Evolutionary conservation across 2,797 vertebrate species (phyloP).

Genomic region (Bothrops alternatus): DNA sequence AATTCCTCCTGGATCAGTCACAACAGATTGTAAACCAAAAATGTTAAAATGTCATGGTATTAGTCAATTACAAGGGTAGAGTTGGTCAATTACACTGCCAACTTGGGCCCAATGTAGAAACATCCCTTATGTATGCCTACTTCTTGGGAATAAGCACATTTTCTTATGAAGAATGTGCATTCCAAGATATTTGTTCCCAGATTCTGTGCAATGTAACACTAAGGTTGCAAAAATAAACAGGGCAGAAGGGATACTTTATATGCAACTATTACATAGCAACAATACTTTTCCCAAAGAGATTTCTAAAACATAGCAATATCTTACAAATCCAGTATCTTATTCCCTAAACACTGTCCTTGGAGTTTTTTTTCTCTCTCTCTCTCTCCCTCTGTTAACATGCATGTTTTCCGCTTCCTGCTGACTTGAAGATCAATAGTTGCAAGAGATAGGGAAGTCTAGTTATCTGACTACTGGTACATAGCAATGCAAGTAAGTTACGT

Average conservation of each 20-base stretch:
- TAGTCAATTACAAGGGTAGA: not conserved
- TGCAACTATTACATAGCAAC: not conserved
- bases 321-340: not conserved
- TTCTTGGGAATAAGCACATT: not conserved
- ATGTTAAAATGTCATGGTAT: not conserved
- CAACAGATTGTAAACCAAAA: not conserved
- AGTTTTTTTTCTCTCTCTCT: not conserved
- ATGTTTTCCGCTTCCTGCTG: not conserved
- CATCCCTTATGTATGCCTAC: not conserved
- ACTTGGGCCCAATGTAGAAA: not conserved
- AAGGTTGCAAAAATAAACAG: not conserved
- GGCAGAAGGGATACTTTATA: not conserved
- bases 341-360: not conserved
- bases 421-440: not conserved
- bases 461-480: not conserved
- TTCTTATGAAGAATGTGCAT: not conserved
- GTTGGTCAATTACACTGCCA: not conserved
- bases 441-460: not conserved
- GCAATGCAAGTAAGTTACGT: too few relatives aligned
- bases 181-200: not conserved
- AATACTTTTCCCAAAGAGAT: not conserved
- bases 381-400: not conserved
- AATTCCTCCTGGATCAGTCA: not conserved
- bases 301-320: not conserved
- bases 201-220: not conserved